Evolutionary conservation across 2,888 invertebrate species (phyloP).

Genomic region (Megaustenia siamemsis): DNA sequence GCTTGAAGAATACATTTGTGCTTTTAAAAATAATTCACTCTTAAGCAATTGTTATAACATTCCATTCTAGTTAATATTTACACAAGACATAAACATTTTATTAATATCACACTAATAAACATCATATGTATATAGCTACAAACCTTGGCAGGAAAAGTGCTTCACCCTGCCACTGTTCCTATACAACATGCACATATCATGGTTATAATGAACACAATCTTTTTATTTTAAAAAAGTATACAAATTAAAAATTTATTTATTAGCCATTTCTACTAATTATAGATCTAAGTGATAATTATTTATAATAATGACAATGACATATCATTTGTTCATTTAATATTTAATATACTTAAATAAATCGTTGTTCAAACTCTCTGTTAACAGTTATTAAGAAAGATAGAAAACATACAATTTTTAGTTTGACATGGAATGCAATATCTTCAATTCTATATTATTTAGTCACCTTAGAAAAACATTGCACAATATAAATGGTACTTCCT

Average conservation of each 20-base stretch:
- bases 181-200: not conserved
- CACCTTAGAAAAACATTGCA: no score
- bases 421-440: no score
- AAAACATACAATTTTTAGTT: no score
- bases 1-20: not conserved
- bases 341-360: conserved; percentile 3
- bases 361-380: conserved; percentile 15
- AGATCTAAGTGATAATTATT: not conserved
- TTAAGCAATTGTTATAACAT: not conserved
- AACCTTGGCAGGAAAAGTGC: not conserved
- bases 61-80: not conserved
- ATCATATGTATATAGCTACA: not conserved
- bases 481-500: no score
- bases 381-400: conserved; percentile 1
- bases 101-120: not conserved
- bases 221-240: not conserved
- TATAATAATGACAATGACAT: not conserved
- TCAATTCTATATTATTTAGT: no score
- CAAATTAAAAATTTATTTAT: not conserved
- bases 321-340: not conserved
- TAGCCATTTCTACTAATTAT: not conserved
- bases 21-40: not conserved
- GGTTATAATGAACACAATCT: not conserved
- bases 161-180: not conserved
- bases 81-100: not conserved